phyloP scores from a whole-genome alignment of 2,113 vertebrate species.

The Carassius carassius region DNA sequence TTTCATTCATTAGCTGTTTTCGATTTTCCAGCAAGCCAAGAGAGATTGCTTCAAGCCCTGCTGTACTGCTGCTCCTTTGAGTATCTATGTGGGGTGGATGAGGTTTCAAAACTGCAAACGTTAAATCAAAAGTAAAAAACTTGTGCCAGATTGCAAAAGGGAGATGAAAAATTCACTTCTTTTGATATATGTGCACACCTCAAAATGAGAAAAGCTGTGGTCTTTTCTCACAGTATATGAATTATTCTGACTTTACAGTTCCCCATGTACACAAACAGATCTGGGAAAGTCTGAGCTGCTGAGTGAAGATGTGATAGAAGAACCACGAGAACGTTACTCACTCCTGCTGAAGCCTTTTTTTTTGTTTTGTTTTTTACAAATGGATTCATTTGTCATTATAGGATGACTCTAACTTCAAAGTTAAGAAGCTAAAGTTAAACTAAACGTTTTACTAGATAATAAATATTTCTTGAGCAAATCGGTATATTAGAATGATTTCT shows the following conservation, averaged over 20 bases:
- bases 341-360: neutral
- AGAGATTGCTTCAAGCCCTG: slow-evolving; percentile 24
- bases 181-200: neutral
- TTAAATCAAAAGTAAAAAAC: neutral
- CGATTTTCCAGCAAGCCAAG: neutral
- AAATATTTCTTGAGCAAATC: neutral
- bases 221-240: slow-evolving; percentile 8
- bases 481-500: neutral
- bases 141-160: slow-evolving; percentile 12
- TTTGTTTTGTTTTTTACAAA: neutral
- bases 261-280: slow-evolving; percentile 7
- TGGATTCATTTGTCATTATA: neutral
- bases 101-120: slow-evolving; percentile 12
- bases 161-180: neutral
- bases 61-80: neutral
- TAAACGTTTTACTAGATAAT: neutral
- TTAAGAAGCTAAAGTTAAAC: neutral
- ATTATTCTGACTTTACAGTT: slow-evolving; percentile 9
- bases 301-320: neutral
- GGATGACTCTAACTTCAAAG: neutral
- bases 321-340: neutral
- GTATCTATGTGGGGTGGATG: slow-evolving; percentile 7
- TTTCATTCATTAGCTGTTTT: slow-evolving; percentile 31
- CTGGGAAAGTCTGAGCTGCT: slow-evolving; percentile 4
- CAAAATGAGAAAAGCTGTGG: neutral